Evolutionary conservation across 2,113 vertebrate genomes (phyloP).

Genomic region (Spilogale gracilis): DNA sequence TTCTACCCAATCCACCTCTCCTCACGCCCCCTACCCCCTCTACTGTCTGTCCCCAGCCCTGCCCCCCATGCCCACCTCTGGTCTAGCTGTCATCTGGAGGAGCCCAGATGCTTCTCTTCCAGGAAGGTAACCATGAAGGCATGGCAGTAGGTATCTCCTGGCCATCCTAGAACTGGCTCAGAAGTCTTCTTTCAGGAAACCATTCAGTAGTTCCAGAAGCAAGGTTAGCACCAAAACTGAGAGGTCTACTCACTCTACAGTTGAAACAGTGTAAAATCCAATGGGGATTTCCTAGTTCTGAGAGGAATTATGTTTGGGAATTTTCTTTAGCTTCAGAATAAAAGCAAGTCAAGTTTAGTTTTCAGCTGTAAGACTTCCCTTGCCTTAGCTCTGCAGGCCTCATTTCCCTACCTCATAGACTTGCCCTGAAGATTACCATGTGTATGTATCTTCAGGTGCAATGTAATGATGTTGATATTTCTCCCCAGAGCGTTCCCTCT

Average conservation of each 20-base stretch:
- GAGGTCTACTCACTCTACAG: neutral
- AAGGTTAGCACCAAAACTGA: neutral
- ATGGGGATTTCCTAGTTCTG: slow-evolving; percentile 1
- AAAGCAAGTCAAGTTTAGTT: neutral
- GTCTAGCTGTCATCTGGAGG: neutral
- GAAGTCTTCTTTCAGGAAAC: neutral
- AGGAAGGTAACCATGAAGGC: neutral
- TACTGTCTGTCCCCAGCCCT: neutral
- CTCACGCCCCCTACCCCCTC: neutral
- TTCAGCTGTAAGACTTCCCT: neutral
- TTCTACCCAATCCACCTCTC: neutral
- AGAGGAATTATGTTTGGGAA: neutral
- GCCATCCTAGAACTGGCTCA: neutral
- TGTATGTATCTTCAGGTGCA: neutral
- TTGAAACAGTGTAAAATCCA: neutral
- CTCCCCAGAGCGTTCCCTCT: neutral
- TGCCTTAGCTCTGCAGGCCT: neutral
- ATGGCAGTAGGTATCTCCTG: neutral
- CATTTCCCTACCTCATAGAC: neutral
- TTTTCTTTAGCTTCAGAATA: neutral
- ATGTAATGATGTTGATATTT: neutral
- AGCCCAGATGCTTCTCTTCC: neutral
- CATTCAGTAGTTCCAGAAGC: neutral
- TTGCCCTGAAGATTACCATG: neutral
- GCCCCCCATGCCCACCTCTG: neutral